phyloP scores from a whole-genome alignment of 2,113 vertebrate species.

The Nycticryphes semicollaris region DNA sequence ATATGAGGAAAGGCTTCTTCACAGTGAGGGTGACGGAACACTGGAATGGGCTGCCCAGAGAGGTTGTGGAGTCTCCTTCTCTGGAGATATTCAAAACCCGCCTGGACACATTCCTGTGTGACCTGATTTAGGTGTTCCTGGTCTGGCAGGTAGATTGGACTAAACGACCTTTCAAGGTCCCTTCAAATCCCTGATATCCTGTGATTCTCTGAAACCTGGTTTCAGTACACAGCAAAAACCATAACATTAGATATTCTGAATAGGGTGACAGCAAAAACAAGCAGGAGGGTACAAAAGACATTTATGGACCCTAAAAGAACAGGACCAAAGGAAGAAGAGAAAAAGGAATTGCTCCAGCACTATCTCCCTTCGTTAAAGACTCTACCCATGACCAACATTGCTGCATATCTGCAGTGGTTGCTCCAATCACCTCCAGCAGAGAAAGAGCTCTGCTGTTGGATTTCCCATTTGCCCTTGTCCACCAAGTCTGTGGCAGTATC shows the following conservation, averaged over 20 bases:
- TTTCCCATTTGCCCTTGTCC: not conserved
- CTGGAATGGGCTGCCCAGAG: no score
- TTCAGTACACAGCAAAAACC: not conserved
- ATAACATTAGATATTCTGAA: fast-evolving
- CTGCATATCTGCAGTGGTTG: not conserved
- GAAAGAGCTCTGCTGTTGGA: not conserved
- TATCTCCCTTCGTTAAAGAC: not conserved
- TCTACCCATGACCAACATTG: not conserved
- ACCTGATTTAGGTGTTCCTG: no score
- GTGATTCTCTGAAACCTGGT: not conserved
- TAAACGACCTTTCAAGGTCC: no score
- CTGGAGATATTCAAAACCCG: no score
- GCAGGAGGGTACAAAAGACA: not conserved
- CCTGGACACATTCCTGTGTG: no score
- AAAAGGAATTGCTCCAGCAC: not conserved
- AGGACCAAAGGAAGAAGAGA: not conserved
- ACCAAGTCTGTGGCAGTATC: no score
- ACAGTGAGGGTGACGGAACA: no score
- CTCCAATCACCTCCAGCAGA: not conserved
- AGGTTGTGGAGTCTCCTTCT: no score
- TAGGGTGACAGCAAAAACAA: not conserved
- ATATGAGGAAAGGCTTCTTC: no score
- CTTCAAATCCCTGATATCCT: no score
- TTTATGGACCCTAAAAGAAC: not conserved
- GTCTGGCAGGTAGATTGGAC: no score